These are phyloP conservation scores for Chrysogorgia sp. DNA, from an alignment of 92 coral and sea anemone genomes.

Conservation along the genomic window DNA sequence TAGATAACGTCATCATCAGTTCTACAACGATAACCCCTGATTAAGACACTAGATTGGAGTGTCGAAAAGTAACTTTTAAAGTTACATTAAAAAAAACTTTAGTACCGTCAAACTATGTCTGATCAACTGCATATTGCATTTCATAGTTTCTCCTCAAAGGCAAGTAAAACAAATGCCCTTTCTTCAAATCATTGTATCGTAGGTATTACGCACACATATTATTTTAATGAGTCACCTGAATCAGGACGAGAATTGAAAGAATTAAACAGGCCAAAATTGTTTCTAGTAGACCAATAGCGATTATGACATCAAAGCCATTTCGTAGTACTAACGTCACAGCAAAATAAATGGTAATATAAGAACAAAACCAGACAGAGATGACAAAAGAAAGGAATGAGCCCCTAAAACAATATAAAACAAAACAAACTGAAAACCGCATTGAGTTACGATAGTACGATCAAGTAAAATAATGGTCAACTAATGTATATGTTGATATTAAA, in stretches of 20 bases:
- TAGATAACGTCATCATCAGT: too few species aligned
- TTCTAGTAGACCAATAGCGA: conserved; percentile 69
- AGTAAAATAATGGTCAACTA: neutral
- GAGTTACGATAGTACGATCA: neutral
- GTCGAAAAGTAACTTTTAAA: too few species aligned
- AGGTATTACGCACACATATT: neutral
- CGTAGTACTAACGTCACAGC: conserved; percentile 72
- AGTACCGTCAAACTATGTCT: too few species aligned
- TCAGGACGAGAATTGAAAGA: conserved; percentile 70
- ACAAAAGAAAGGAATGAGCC: conserved; percentile 79
- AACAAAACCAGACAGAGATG: conserved; percentile 62
- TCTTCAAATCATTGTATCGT: neutral
- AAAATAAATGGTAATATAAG: conserved; percentile 71
- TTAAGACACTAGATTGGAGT: too few species aligned
- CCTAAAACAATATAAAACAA: conserved; percentile 56
- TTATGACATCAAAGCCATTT: conserved; percentile 76
- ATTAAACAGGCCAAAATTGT: conserved; percentile 67
- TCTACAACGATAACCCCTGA: too few species aligned
- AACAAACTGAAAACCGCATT: neutral
- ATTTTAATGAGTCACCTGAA: conserved; percentile 61
- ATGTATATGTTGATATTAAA: too few species aligned
- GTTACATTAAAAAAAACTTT: too few species aligned
- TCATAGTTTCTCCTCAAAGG: neutral
- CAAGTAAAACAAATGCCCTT: neutral
- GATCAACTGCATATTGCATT: neutral